Evolutionary conservation across 2,888 invertebrate species (phyloP), one percentile per base, ranked within the genome.

Genomic region (Cantharis flavilabris): DNA sequence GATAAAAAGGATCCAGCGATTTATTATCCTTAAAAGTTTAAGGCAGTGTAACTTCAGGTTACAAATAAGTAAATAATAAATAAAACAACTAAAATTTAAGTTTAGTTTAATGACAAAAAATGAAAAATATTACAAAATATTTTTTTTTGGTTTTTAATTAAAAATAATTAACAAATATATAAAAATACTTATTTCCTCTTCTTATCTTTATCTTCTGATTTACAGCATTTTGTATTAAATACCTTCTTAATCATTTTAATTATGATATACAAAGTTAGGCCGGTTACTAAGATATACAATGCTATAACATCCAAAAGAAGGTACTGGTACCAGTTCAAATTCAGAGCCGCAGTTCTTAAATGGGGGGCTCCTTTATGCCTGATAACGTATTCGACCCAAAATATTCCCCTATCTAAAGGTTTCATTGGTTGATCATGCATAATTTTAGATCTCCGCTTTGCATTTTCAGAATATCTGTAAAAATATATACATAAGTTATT

Each of bases 381-480:
- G n/a, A 84, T 79, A 0, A 84, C 84, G 63, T 84, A 83, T 74
- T 85, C 84, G 0, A 82, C 79, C 85, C 85, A 85, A 79, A 76
- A 85, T 7, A 82, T 69, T 2, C 83, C 83, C 1, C 73, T 62
- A 28, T 84, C 84, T 30, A 81, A 62, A 3, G 84, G 84, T n/a
- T 81, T 80, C 49, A 82, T 62, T 7, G 82, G 82, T 69, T 81
- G 81, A 20, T 83, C 84, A 16, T 80, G 81, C 79, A 84, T 78
- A 10, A 84, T 64, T 69, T 74, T 75, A 16, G 83, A 83, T 26
- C 82, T 69, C 16, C 33, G 71, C 33, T 79, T 75, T 5, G 80
- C 81, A 28, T 80, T 83, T 33, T 82, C 79, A 9, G 71, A 62
- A 70, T 83, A 83, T 26, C 82, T 83, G 65, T 14, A 80, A 30